Evolutionary conservation across 2,113 vertebrate species (phyloP).

Genomic region (Chiloscyllium plagiosum): DNA sequence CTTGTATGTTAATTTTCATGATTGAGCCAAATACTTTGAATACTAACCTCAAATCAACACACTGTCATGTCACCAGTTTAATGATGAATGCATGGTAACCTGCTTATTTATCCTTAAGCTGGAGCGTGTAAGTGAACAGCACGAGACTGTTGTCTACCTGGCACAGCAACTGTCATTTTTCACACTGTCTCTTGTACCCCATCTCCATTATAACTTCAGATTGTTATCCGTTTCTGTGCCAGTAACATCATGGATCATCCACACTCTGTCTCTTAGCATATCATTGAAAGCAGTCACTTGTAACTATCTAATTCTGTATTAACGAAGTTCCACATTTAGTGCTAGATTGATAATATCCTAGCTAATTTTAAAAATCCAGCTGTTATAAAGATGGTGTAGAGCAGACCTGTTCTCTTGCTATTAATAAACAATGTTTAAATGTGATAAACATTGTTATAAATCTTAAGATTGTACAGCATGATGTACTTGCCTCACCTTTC

Average conservation of each 20-base stretch:
- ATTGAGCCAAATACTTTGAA: no score
- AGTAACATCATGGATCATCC: not conserved
- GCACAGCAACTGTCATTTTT: not conserved
- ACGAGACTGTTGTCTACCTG: not conserved
- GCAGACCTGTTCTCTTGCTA: not conserved
- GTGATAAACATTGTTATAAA: not conserved
- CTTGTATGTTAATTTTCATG: not conserved
- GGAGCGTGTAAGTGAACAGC: not conserved
- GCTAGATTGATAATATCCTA: not conserved
- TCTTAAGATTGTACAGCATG: not conserved
- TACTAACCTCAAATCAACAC: not conserved
- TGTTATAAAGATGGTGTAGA: not conserved
- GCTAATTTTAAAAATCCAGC: not conserved
- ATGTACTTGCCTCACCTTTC: not conserved
- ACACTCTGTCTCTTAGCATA: not conserved
- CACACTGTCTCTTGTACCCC: not conserved
- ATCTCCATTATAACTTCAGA: not conserved
- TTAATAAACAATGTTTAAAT: not conserved
- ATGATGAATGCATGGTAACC: not conserved
- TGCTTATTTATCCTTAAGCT: not conserved
- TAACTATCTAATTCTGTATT: not conserved
- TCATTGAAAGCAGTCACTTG: not conserved
- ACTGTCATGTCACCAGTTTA: not conserved
- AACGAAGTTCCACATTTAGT: not conserved
- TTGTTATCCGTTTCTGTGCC: not conserved